Evolutionary conservation across 2,888 invertebrate genomes (phyloP), one percentile per base, ranked within the genome.

Genomic region (Cancer borealis): DNA sequence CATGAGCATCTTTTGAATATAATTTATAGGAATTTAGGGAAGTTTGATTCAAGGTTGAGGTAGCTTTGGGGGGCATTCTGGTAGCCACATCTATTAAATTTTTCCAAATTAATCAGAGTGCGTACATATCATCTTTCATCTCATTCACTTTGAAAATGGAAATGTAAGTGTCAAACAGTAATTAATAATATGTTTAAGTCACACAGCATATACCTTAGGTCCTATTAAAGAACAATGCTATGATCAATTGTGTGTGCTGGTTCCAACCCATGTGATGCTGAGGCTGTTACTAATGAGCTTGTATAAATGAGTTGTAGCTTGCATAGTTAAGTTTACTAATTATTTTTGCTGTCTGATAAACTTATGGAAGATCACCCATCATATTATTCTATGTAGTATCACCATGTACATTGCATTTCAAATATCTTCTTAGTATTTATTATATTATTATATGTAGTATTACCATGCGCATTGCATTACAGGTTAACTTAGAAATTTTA

Each of bases 101-200:
- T 73, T 73, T 73, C n/a, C n/a, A 73, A n/a, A 73, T 21, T n/a
- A 21, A 73, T 73, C 17, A 73, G n/a, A n/a, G 66, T 73, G n/a
- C 66, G 66, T 73, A 73, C 66, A 73, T 73, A 73, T n/a, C n/a
- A 73, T 73, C n/a, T 6, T 73, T 73, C 66, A 73, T 73, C 66
- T n/a, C 66, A 73, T 73, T 73, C n/a, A n/a, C n/a, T 73, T n/a
- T n/a, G 8, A 21, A 73, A 73, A 73, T n/a, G 6, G n/a, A 73
- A 73, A 73, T 73, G n/a, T 12, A 54, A 54, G 54, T 73, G 66
- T 73, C 66, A 73, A 73, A 73, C 66, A 73, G 21, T 73, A n/a
- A n/a, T n/a, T 21, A n/a, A 21, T 73, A n/a, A 73, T n/a, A 73
- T 73, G n/a, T n/a, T n/a, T 73, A n/a, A 73, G n/a, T 73, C 66